phyloP scores from a whole-genome alignment of 37 sponge, comb jelly and placozoan genomes.

The Cliona cf. orientalis region DNA sequence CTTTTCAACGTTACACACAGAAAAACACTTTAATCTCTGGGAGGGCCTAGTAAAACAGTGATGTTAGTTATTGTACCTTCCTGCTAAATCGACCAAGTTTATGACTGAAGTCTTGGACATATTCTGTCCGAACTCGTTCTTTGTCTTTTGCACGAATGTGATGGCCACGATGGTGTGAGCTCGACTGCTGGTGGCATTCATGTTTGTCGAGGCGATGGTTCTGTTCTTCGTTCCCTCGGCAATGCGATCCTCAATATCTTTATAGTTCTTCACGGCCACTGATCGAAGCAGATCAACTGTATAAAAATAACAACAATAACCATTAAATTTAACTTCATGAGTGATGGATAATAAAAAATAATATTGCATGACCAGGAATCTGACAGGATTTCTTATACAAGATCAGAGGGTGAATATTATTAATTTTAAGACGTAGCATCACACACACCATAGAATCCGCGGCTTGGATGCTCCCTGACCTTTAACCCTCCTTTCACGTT shows the following conservation, averaged over 20 bases:
- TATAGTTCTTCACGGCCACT: conserved; percentile 56
- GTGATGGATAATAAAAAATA: too few relatives aligned
- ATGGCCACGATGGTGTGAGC: conserved; percentile 78
- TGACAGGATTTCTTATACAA: not conserved
- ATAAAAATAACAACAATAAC: not conserved
- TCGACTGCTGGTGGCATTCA: conserved; percentile 85
- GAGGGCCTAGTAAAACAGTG: too few relatives aligned
- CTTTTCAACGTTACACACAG: too few relatives aligned
- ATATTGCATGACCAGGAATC: not conserved
- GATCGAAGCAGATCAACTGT: conserved; percentile 66
- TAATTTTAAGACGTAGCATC: not conserved
- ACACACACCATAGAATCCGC: conserved; percentile 73
- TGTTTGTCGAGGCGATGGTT: conserved; percentile 77
- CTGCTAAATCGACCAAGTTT: conserved; percentile 83
- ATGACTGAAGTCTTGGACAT: conserved; percentile 68
- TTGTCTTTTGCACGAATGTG: conserved; percentile 65
- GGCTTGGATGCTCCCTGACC: conserved; percentile 66
- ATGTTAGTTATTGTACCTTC: too few relatives aligned
- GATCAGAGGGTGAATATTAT: not conserved
- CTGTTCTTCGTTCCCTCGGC: conserved; percentile 76
- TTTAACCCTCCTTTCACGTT: conserved; percentile 70
- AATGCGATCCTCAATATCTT: conserved; percentile 66
- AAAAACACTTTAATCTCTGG: too few relatives aligned
- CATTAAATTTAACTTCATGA: not conserved
- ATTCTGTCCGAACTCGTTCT: conserved; percentile 25